Conservation (phyloP, 1,140 invertebrate species). For the Hycleus phaleratus region DNA sequence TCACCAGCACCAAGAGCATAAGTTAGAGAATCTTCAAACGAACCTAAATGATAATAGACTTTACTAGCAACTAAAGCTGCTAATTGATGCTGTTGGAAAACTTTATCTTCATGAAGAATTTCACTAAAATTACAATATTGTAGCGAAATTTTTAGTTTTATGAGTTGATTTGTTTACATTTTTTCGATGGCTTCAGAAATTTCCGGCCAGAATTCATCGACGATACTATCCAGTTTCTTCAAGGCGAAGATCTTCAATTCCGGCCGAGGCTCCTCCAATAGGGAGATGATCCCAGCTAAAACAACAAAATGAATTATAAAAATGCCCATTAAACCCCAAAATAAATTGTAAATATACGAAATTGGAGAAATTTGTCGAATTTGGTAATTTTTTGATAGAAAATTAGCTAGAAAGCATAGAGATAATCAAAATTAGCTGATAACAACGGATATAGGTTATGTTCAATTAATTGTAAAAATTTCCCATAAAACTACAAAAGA, state of each 20-base stretch:
- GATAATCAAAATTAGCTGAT: no score
- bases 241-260: conserved; percentile 90
- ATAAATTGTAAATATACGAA: no score
- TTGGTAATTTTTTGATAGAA: no score
- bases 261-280: conserved; percentile 86
- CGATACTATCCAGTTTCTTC: conserved; percentile 85
- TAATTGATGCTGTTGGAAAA: conserved; percentile 80
- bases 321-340: no score
- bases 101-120: conserved; percentile 88
- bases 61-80: conserved; percentile 97
- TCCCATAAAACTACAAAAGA: neutral
- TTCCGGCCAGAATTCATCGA: conserved; percentile 98
- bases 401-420: no score
- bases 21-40: conserved; percentile 90
- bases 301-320: conserved; percentile 1
- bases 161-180: conserved; percentile 54
- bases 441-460: neutral
- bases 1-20: conserved; percentile 90
- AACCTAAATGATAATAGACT: conserved; percentile 96
- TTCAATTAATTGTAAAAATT: neutral
- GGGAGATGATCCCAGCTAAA: conserved; percentile 86
- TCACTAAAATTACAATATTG: conserved; percentile 51
- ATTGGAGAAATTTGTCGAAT: no score
- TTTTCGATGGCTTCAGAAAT: conserved; percentile 96
- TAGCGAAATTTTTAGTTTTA: neutral